Base-by-base conservation (phyloP, 1,140 invertebrate genomes). In the Protaetia brevitarsis region DNA sequence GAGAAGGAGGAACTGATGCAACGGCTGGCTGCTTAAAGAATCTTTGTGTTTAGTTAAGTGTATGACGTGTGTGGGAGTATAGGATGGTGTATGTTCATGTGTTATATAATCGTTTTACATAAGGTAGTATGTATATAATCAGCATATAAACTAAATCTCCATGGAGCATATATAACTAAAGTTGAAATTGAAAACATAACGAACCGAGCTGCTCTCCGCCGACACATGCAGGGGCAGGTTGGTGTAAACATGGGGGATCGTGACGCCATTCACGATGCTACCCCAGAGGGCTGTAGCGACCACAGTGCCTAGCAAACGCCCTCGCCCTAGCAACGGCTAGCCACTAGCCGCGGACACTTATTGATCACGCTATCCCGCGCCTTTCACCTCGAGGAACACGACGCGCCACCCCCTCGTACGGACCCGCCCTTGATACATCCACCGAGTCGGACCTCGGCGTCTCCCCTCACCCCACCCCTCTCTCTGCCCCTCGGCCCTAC, bases 271-370 rank as follows among this genome's bases (percentile, higher is more conserved):
- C 74, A 74, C 75, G 69, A 70, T 71, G 72, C 69, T 75, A 76
- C 77, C 77, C 77, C 69, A 74, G 76, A 79, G 76, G 76, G 77
- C 72, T 77, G 76, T 79, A 79, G 77, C 77, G 77, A 78, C 77
- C 77, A 79, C 77, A 79, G 71, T 72, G 77, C 77, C 76, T 79
- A 76, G 77, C 77, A 79, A 79, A 76, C 76, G 76, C 76, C 77
- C 76, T 79, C 76, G 74, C 77, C 77, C 76, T 79, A 78, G 77
- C 77, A 79, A 79, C 77, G 72, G 77, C 77, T 79, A 79, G 77
- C 77, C 77, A 79, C 77, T 79, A 79, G 77, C 77, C 77, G 73
- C 77, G 77, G 77, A 79, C 77, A 78, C 74, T 77, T 79, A 79
- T 79, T 79, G 77, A 79, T 79, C 76, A 77, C 71, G 68, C 71